Percentiles rank a stretch among this genome's conserved stretches.
These are phyloP conservation scores for Micronycteris hirsuta DNA, from an alignment of 2,113 vertebrate genomes.

Conservation along the genomic window DNA sequence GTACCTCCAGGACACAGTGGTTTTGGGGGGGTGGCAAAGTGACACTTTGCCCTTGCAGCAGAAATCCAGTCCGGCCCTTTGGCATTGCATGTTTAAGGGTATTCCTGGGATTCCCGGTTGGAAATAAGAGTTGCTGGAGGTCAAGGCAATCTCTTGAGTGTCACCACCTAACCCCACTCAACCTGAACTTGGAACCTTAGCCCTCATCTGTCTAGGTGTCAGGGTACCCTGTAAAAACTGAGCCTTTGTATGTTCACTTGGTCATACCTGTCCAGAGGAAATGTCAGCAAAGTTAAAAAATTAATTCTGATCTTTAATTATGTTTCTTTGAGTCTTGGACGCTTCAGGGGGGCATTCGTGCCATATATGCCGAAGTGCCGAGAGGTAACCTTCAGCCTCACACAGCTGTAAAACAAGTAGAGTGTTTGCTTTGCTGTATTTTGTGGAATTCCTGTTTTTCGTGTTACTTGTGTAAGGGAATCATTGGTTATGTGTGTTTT, in stretches of 20 bases:
- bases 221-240: neutral
- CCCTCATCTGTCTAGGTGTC: neutral
- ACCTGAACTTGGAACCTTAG: conserved; percentile 27
- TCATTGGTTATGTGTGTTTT: conserved; percentile 20
- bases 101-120: neutral
- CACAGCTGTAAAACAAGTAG: neutral
- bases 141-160: neutral
- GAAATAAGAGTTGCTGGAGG: conserved; percentile 4
- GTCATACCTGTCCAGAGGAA: neutral
- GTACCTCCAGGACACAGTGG: neutral
- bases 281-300: neutral
- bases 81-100: neutral
- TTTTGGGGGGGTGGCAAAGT: neutral
- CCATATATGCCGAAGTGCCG: neutral
- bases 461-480: neutral
- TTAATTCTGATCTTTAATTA: neutral
- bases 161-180: neutral
- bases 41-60: conserved; percentile 62
- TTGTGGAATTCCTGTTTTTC: neutral
- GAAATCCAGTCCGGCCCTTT: neutral
- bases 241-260: neutral
- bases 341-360: neutral
- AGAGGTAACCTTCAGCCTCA: conserved; percentile 8
- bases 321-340: neutral
- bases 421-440: neutral